Percentiles rank a stretch among this genome's conserved stretches.
phyloP scores from a whole-genome alignment of 2,888 invertebrate species.

The Tuta absoluta region DNA sequence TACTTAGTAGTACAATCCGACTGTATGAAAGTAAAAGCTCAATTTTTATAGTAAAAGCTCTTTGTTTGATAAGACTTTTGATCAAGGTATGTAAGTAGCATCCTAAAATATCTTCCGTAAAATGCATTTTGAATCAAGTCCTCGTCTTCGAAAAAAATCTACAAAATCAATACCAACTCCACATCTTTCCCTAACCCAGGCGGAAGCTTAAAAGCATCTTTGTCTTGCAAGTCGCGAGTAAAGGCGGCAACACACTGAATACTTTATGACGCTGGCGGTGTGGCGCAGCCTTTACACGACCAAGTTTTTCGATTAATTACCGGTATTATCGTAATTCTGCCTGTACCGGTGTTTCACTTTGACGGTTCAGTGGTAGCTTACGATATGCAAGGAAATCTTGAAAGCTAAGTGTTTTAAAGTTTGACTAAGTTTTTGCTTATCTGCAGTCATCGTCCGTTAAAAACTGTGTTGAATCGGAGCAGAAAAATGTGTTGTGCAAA shows the following conservation, averaged over 20 bases:
- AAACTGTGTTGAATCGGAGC: not conserved
- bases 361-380: not conserved
- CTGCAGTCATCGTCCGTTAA: not conserved
- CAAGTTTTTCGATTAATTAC: conserved; percentile 60
- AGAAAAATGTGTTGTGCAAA: not conserved
- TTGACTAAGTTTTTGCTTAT: not conserved
- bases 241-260: conserved; percentile 68
- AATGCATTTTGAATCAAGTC: no score
- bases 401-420: not conserved
- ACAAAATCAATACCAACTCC: conserved; percentile 24
- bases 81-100: no score
- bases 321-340: conserved; percentile 11
- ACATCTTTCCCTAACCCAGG: conserved; percentile 18
- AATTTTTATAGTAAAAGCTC: no score
- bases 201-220: conserved; percentile 77
- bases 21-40: no score
- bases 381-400: not conserved
- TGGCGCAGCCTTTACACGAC: conserved; percentile 32
- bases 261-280: conserved; percentile 60
- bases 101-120: no score
- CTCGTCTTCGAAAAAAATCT: not conserved
- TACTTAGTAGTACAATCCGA: no score
- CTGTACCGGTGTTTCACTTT: not conserved
- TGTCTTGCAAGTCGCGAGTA: conserved; percentile 73
- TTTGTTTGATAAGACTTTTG: no score